Evolutionary conservation across 2,113 vertebrate species (phyloP).

Genomic region (Myotis davidii): DNA sequence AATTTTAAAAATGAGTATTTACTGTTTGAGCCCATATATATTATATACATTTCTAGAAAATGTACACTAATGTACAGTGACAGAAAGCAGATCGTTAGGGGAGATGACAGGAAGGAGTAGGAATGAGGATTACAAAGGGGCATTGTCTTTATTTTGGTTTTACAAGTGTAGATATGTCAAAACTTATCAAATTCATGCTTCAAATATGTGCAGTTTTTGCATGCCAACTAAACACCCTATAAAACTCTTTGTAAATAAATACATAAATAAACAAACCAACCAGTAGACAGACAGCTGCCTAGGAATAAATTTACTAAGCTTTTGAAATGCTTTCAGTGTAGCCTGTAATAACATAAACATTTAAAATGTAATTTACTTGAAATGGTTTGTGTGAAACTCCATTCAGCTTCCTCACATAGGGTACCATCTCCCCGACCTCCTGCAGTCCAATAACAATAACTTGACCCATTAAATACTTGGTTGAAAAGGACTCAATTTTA

Average conservation of each 20-base stretch:
- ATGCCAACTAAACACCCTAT: too few species aligned
- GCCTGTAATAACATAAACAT: slow-evolving; percentile 78
- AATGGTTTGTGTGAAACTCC: slow-evolving; percentile 74
- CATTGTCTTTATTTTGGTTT: too few species aligned
- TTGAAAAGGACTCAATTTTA: slow-evolving; percentile 43
- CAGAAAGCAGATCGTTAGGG: too few species aligned
- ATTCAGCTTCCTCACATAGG: slow-evolving; percentile 5
- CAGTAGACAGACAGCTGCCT: slow-evolving; percentile 66
- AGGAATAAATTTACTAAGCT: slow-evolving; percentile 80
- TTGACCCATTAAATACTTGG: neutral
- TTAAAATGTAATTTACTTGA: slow-evolving; percentile 82
- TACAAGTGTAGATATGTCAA: too few species aligned
- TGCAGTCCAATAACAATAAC: slow-evolving; percentile 23
- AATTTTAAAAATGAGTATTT: too few species aligned
- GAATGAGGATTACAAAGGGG: too few species aligned
- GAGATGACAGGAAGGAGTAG: too few species aligned
- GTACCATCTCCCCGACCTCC: slow-evolving; percentile 39
- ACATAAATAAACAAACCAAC: slow-evolving; percentile 83
- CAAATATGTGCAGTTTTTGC: too few species aligned
- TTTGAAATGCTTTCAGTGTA: slow-evolving; percentile 79
- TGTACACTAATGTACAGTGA: too few species aligned
- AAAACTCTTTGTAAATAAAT: neutral
- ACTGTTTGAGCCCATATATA: too few species aligned
- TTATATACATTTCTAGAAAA: too few species aligned
- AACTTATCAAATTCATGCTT: too few species aligned